Percentiles rank a stretch among this genome's conserved stretches.
phyloP scores from a whole-genome alignment of 2,888 invertebrate species.

The Andricus curvator region DNA sequence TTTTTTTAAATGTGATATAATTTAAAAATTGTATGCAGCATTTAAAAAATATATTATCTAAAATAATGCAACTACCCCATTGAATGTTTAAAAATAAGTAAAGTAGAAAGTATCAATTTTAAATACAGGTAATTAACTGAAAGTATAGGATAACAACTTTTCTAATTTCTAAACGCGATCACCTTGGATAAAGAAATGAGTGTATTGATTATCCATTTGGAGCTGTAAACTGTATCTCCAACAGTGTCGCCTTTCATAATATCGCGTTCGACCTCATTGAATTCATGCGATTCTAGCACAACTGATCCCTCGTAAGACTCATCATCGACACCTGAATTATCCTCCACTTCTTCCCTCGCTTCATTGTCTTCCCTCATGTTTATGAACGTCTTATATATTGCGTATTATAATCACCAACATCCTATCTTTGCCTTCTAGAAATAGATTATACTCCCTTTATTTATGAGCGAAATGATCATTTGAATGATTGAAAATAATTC shows the following conservation, averaged over 20 bases:
- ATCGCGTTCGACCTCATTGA: constrained; percentile 76
- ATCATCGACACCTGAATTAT: constrained; percentile 13
- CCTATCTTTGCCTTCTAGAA: neutral
- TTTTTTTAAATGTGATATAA: too few relatives aligned
- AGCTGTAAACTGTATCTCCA: constrained; percentile 89
- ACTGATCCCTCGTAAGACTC: constrained; percentile 45
- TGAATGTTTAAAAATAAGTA: constrained; percentile 4
- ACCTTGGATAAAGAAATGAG: constrained; percentile 71
- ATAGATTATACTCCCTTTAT: neutral
- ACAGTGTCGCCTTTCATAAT: constrained; percentile 87
- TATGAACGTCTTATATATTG: constrained; percentile 1
- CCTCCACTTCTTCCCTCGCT: constrained; percentile 12
- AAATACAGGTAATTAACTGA: neutral
- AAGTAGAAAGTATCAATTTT: neutral
- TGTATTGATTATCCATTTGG: constrained; percentile 71
- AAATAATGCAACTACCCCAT: too few relatives aligned
- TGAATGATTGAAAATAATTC: neutral
- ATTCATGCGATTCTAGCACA: constrained; percentile 63
- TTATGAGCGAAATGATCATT: neutral
- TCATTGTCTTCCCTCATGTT: constrained; percentile 27
- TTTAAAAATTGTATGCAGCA: too few relatives aligned
- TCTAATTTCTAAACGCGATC: constrained; percentile 22
- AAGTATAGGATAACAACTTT: constrained; percentile 10
- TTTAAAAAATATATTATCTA: too few relatives aligned
- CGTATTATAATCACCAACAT: neutral